These are phyloP conservation scores for Parauchenoglanis punctatus DNA, from an alignment of 2,797 vertebrate species.

Conservation along the genomic window DNA sequence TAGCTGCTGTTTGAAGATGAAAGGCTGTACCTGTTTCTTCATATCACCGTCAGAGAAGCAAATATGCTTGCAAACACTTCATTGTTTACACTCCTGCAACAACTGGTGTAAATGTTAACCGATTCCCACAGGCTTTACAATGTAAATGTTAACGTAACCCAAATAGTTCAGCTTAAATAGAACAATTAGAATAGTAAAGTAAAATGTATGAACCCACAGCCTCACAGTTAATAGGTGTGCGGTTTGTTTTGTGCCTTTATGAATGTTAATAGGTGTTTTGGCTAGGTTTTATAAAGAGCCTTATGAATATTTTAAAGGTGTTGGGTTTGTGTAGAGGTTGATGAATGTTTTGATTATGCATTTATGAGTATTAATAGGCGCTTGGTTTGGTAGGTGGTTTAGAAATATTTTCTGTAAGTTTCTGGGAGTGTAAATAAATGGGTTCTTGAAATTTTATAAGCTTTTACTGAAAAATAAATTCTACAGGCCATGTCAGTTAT, in stretches of 20 bases:
- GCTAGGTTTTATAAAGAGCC: not conserved
- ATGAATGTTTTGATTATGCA: not conserved
- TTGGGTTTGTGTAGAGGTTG: not conserved
- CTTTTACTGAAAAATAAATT: not conserved
- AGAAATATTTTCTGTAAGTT: not conserved
- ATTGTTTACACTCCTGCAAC: conserved; percentile 9
- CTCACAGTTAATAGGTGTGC: not conserved
- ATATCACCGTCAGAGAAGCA: not conserved
- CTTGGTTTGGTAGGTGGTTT: not conserved
- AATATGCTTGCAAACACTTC: conserved; percentile 18
- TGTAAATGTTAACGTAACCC: not conserved
- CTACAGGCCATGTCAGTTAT: not conserved
- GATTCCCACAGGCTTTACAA: not conserved
- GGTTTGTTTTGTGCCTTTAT: not conserved
- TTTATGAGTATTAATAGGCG: conserved; percentile 4
- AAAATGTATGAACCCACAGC: no score
- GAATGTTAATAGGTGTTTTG: not conserved
- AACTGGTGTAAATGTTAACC: conserved; percentile 1
- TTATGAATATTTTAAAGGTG: conserved; percentile 9
- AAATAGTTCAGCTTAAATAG: no score
- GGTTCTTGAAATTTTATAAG: not conserved
- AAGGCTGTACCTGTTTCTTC: conserved; percentile 42
- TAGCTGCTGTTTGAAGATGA: conserved; percentile 51
- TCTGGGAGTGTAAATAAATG: no score
- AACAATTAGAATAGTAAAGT: not conserved